Evolutionary conservation across 1,140 invertebrate genomes (phyloP).

Genomic region (Arion vulgaris): DNA sequence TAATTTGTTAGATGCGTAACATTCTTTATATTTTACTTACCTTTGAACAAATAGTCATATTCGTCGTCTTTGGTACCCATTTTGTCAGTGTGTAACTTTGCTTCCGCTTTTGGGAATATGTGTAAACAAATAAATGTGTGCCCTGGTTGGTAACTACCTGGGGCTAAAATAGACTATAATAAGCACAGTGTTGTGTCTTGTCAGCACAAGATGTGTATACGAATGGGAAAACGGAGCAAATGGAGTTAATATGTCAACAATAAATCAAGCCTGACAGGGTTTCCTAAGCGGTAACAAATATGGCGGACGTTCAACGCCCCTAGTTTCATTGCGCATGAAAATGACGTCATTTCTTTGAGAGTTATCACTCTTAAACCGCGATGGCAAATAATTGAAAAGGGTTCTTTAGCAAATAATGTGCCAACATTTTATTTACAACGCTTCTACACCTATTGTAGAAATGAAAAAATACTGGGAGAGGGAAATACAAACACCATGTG

Average conservation of each 20-base stretch:
- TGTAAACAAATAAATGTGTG: conserved; percentile 52
- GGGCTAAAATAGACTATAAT: conserved; percentile 36
- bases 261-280: not conserved
- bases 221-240: conserved; percentile 8
- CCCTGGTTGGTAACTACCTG: conserved; percentile 21
- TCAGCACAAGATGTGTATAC: not conserved
- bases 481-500: no score
- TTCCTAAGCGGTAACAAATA: conserved; percentile 39
- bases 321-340: conserved; percentile 49
- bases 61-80: conserved; percentile 92
- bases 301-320: conserved; percentile 52
- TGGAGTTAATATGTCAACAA: conserved; percentile 35
- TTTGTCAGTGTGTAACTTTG: conserved; percentile 45
- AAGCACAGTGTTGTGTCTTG: not conserved
- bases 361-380: not conserved
- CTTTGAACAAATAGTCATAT: conserved; percentile 99
- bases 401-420: no score
- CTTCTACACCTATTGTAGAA: no score
- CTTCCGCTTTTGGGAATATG: conserved; percentile 55
- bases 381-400: no score
- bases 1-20: no score
- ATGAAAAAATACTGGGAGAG: no score
- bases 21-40: no score
- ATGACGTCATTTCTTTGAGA: conserved; percentile 49
- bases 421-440: no score